Conservation (phyloP, 2,113 vertebrate genomes). For the Gila orcuttii region DNA sequence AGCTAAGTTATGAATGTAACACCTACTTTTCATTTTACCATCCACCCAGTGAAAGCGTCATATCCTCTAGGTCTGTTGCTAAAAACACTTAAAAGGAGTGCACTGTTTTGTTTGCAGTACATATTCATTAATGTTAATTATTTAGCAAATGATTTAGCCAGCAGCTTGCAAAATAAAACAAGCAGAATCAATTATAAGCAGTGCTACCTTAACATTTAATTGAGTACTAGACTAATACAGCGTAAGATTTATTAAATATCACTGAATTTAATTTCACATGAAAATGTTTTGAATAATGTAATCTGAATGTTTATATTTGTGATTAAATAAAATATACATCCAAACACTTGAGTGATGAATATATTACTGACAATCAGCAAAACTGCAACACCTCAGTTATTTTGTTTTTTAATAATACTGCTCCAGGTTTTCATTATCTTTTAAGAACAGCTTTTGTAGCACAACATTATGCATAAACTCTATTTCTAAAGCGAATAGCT, state of each 20-base stretch:
- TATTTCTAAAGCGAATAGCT: too few species aligned
- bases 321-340: constrained; percentile 6
- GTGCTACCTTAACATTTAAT: not conserved
- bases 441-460: not conserved
- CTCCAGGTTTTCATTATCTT: not conserved
- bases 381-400: not conserved
- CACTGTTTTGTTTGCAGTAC: not conserved
- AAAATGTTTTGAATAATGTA: not conserved
- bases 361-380: not conserved
- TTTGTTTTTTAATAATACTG: not conserved
- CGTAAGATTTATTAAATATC: too few species aligned
- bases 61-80: not conserved
- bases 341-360: not conserved
- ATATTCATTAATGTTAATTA: not conserved
- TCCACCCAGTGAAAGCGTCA: not conserved
- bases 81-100: too few species aligned
- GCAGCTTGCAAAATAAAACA: not conserved
- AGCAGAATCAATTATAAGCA: not conserved
- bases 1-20: not conserved
- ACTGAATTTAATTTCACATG: not conserved
- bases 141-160: not conserved
- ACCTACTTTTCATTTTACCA: not conserved
- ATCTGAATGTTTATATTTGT: not conserved
- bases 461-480: not conserved
- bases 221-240: not conserved